Conservation (phyloP, 2,888 invertebrate species). For the Clitarchus hookeri region DNA sequence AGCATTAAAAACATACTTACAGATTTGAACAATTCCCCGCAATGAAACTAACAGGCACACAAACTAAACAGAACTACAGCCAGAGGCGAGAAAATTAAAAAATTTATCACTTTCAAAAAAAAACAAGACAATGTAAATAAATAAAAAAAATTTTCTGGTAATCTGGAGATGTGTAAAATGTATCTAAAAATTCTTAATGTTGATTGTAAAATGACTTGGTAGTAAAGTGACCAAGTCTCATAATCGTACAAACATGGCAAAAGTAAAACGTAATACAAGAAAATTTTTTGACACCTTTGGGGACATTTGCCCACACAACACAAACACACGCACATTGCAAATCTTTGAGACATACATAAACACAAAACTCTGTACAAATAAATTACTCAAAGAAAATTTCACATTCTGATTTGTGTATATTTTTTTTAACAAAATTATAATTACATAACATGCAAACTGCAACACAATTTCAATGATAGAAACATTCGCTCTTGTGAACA, state of each 20-base stretch:
- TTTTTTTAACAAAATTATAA: conserved; percentile 3
- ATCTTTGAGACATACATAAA: neutral
- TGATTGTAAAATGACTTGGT: neutral
- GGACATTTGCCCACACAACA: neutral
- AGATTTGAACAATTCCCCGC: neutral
- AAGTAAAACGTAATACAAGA: neutral
- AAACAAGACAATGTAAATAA: no score
- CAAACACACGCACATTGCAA: neutral
- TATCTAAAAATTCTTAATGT: neutral
- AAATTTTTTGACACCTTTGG: neutral
- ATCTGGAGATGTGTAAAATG: neutral
- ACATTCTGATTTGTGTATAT: neutral
- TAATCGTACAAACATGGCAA: neutral
- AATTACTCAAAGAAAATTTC: neutral
- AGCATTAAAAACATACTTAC: neutral
- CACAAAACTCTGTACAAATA: neutral
- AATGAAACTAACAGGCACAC: neutral
- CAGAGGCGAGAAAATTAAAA: neutral
- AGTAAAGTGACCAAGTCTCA: neutral
- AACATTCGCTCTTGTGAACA: neutral
- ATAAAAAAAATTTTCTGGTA: no score
- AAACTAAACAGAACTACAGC: neutral
- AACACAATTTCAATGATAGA: neutral
- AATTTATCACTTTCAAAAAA: no score
- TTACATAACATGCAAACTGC: neutral